Conservation (phyloP, 2,888 invertebrate species). For the Heliconius charithonia region DNA sequence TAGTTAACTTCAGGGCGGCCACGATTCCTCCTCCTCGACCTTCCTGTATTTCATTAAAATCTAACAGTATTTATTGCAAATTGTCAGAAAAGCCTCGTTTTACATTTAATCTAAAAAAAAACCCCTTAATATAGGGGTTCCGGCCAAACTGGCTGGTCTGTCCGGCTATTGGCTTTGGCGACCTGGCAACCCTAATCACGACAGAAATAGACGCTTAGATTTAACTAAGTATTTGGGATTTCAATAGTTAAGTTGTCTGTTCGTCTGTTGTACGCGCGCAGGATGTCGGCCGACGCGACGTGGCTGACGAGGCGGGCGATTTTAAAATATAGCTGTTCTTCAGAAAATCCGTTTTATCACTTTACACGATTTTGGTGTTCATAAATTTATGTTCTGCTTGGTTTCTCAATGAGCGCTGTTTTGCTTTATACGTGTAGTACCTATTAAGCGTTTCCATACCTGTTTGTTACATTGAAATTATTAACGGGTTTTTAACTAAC, state of each 20-base stretch:
- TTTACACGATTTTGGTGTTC: conserved; percentile 31
- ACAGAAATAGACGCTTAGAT: conserved; percentile 76
- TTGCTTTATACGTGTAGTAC: conserved; percentile 15
- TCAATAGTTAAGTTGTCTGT: conserved; percentile 58
- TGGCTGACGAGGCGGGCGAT: conserved; percentile 30
- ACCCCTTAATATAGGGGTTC: background rate
- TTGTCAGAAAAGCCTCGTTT: background rate
- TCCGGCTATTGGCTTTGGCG: background rate
- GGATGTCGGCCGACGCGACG: conserved; percentile 52
- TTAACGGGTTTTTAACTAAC: conserved; percentile 7
- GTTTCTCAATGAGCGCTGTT: conserved; percentile 33
- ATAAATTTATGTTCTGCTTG: conserved; percentile 41
- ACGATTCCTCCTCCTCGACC: no score
- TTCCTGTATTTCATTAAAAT: background rate
- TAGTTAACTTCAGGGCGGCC: background rate
- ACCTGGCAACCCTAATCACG: conserved; percentile 53
- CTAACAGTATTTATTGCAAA: background rate
- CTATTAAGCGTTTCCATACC: background rate
- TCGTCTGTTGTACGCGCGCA: conserved; percentile 51
- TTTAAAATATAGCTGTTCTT: conserved; percentile 40
- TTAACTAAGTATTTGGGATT: conserved; percentile 72
- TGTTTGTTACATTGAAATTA: background rate
- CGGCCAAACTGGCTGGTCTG: background rate
- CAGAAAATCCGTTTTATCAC: conserved; percentile 32
- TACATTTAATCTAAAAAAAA: background rate